Evolutionary conservation across 2,888 invertebrate species (phyloP).

Genomic region (Dusona sp.): DNA sequence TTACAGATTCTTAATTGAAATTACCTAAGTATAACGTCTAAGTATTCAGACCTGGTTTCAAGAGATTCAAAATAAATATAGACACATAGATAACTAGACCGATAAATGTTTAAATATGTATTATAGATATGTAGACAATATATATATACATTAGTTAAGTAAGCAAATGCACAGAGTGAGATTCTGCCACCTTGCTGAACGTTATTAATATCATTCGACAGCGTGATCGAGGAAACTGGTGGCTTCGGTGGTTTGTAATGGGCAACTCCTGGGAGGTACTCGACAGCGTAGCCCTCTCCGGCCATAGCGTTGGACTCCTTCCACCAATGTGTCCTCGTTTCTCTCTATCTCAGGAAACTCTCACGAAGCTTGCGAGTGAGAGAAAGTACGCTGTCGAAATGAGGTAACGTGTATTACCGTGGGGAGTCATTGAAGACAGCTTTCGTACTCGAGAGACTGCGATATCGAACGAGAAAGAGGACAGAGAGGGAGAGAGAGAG

Average conservation of each 20-base stretch:
- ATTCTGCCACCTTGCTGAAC: constrained; percentile 22
- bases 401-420: constrained; percentile 36
- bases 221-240: constrained; percentile 47
- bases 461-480: background rate
- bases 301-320: background rate
- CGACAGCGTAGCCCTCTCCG: background rate
- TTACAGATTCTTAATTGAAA: background rate
- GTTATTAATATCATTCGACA: constrained; percentile 54
- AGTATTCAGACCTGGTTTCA: background rate
- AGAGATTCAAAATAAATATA: no score
- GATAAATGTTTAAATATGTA: background rate
- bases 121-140: no score
- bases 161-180: constrained; percentile 14
- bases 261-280: constrained; percentile 35
- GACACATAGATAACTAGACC: no score
- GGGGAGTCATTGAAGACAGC: constrained; percentile 43
- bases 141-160: constrained; percentile 6
- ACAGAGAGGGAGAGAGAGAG: background rate
- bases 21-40: background rate
- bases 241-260: constrained; percentile 41
- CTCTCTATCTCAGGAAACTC: background rate
- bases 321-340: constrained; percentile 42
- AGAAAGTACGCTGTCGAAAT: constrained; percentile 42
- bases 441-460: constrained; percentile 8
- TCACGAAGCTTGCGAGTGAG: constrained; percentile 13